phyloP scores from a whole-genome alignment of 37 sponge, comb jelly and placozoan genomes.

The Ephydatia muelleri region DNA sequence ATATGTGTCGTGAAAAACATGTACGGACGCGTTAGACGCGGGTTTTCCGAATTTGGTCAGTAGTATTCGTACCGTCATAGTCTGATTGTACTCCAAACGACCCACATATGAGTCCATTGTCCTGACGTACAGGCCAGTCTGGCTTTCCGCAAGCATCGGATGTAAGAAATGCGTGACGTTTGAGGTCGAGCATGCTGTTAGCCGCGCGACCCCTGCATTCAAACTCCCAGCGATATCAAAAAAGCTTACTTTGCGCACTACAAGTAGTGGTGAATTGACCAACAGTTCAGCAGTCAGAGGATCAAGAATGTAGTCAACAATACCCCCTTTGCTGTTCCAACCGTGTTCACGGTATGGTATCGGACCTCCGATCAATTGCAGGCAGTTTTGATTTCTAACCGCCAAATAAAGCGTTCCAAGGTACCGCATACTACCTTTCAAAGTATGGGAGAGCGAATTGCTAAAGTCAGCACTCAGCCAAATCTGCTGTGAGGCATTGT shows the following conservation, averaged over 20 bases:
- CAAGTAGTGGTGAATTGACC: not conserved
- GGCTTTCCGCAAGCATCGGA: slow-evolving; percentile 10
- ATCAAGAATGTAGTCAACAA: slow-evolving; percentile 4
- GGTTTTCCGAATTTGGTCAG: slow-evolving; percentile 40
- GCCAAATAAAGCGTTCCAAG: slow-evolving; percentile 8
- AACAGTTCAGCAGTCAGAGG: not conserved
- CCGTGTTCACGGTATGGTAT: not conserved
- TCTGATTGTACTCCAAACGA: not conserved
- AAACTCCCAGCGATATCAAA: not conserved
- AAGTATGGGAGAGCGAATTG: slow-evolving; percentile 9
- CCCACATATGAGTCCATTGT: slow-evolving; percentile 14
- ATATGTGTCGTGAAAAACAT: not conserved
- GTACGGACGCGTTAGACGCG: not conserved
- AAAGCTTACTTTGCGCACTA: not conserved
- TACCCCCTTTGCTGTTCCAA: not conserved
- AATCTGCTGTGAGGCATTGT: not conserved
- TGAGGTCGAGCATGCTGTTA: not conserved
- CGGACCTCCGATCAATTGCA: not conserved
- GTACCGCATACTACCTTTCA: not conserved
- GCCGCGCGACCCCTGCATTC: not conserved
- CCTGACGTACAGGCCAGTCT: slow-evolving; percentile 11
- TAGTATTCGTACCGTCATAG: not conserved
- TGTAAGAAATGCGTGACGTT: not conserved
- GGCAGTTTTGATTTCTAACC: not conserved
- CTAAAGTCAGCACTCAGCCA: slow-evolving; percentile 9